A percentile compares a stretch with the other conserved stretches of the same genome.
Conservation (phyloP, 2,113 vertebrate species). For the Oxyura jamaicensis region DNA sequence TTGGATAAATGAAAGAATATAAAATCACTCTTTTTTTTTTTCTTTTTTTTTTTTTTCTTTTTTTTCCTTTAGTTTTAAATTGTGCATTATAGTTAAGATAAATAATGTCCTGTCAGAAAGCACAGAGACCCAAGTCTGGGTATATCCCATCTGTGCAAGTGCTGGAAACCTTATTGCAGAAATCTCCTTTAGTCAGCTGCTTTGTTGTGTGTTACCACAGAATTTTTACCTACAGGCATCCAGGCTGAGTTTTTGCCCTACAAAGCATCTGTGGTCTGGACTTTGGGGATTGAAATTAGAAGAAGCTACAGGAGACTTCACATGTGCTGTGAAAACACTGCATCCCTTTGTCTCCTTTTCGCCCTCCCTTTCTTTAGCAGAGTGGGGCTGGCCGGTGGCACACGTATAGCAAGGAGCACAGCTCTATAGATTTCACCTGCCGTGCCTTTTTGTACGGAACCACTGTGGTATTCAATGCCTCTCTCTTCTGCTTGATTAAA, state of each 20-base stretch:
- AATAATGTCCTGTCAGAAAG: conserved; percentile 27
- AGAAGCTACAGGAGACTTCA: background rate
- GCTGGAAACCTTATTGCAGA: conserved; percentile 34
- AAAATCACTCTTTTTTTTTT: background rate
- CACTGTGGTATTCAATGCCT: background rate
- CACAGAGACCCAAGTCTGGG: background rate
- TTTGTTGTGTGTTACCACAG: background rate
- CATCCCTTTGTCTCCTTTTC: conserved; percentile 10
- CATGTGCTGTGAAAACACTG: background rate
- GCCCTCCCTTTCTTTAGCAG: background rate
- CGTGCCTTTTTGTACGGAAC: background rate
- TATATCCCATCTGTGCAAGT: background rate
- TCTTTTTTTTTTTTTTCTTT: accelerated
- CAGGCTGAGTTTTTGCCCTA: background rate
- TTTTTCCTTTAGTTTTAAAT: background rate
- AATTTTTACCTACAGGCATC: conserved; percentile 30
- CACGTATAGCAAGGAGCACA: accelerated
- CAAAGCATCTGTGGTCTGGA: conserved; percentile 6
- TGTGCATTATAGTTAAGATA: background rate
- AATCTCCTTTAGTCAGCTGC: conserved; percentile 31
- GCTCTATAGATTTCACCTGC: conserved; percentile 6
- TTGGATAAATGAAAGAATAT: background rate
- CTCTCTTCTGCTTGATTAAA: conserved; percentile 46
- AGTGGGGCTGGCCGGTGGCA: background rate
- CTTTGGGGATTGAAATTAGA: background rate